These are phyloP conservation scores for Artibeus lituratus DNA, from an alignment of 2,797 vertebrate species.

Conservation along the genomic window DNA sequence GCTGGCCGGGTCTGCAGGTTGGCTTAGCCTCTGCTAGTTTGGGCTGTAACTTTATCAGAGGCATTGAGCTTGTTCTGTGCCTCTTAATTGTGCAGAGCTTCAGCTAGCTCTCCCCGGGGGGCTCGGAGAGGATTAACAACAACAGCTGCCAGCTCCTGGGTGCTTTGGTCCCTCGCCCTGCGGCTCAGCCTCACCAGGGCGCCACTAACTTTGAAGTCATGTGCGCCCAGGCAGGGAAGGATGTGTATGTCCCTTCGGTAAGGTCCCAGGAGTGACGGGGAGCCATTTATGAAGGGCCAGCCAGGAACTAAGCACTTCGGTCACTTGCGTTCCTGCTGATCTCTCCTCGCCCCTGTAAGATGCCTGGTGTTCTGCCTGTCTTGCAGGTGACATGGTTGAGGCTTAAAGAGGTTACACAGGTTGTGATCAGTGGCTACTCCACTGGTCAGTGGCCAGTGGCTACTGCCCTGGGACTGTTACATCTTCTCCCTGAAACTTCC, in stretches of 20 bases:
- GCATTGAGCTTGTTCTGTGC: background rate
- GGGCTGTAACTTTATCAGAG: conserved; percentile 51
- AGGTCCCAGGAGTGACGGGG: background rate
- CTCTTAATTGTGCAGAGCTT: conserved; percentile 32
- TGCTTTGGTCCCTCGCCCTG: background rate
- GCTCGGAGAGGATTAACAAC: background rate
- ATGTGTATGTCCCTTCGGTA: background rate
- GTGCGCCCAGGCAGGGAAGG: background rate
- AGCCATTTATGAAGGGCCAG: background rate
- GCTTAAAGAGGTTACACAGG: background rate
- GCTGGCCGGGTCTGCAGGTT: background rate
- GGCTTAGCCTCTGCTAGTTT: background rate
- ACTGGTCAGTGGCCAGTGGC: too few relatives aligned
- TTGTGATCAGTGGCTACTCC: background rate
- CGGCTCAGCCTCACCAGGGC: background rate
- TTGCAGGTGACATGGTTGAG: background rate
- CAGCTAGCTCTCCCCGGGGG: conserved; percentile 1
- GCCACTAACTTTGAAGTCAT: background rate
- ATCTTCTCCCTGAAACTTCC: background rate
- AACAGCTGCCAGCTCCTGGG: background rate
- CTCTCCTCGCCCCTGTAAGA: background rate
- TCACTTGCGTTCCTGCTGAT: fast-evolving
- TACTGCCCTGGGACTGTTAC: background rate
- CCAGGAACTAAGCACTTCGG: background rate
- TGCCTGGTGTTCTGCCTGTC: background rate